Percentiles rank a stretch among this genome's conserved stretches.
phyloP scores from a whole-genome alignment of 2,797 vertebrate species.

The Urophycis tenuis region DNA sequence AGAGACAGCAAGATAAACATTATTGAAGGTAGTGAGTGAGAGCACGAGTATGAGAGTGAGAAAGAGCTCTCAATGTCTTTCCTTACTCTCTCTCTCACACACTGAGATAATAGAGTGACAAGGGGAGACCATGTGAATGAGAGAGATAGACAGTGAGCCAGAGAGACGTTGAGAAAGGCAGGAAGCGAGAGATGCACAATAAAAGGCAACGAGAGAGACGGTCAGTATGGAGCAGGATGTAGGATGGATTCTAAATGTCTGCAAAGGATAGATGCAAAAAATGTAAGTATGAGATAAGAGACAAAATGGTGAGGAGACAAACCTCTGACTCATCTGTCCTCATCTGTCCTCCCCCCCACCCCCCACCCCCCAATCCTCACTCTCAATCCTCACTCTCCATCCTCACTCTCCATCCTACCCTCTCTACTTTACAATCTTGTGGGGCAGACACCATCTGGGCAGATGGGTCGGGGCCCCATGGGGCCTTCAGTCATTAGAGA shows the following conservation, averaged over 20 bases:
- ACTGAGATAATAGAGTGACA: not conserved
- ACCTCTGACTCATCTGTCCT: not conserved
- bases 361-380: constrained; percentile 30
- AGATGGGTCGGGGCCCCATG: constrained; percentile 46
- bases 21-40: constrained; percentile 10
- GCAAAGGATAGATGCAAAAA: not conserved
- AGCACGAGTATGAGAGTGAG: constrained; percentile 22
- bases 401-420: constrained; percentile 38
- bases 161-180: not conserved
- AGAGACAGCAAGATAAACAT: not conserved
- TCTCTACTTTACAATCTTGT: constrained; percentile 43
- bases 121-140: not conserved
- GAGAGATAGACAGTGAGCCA: not conserved
- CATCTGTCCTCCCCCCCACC: not conserved
- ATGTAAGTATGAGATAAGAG: not conserved
- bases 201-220: no score
- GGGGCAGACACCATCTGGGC: constrained; percentile 67
- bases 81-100: no score
- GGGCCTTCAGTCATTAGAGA: constrained; percentile 34
- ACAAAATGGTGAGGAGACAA: not conserved
- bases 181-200: no score
- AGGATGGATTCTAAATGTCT: not conserved
- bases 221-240: not conserved
- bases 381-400: constrained; percentile 26
- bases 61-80: no score